phyloP scores from a whole-genome alignment of 1,140 invertebrate species.

The Temnothorax longispinosus region DNA sequence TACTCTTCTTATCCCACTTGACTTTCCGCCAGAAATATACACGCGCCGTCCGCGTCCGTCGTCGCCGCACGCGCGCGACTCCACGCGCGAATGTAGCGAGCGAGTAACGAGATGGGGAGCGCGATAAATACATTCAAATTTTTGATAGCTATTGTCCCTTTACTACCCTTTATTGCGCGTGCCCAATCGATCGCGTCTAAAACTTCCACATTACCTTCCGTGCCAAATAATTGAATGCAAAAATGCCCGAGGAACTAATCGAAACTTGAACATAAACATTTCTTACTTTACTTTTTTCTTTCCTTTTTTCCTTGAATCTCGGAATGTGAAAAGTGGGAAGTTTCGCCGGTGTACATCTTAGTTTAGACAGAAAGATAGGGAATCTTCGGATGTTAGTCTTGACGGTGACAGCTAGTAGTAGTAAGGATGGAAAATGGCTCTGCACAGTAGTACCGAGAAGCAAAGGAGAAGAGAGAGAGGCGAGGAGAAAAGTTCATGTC shows the following conservation, averaged over 20 bases:
- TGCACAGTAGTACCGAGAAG: conserved; percentile 20
- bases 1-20: conserved; percentile 55
- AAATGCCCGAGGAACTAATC: not conserved
- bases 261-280: not conserved
- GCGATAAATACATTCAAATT: conserved; percentile 20
- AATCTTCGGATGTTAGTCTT: conserved; percentile 13
- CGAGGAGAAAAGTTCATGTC: conserved; percentile 44
- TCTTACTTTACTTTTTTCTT: not conserved
- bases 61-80: conserved; percentile 17
- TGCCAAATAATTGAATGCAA: not conserved
- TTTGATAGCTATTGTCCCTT: not conserved
- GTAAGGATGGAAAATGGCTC: conserved; percentile 40
- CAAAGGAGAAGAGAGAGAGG: not conserved
- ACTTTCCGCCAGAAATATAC: conserved; percentile 57
- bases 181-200: not conserved
- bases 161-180: too few relatives aligned
- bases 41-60: conserved; percentile 16
- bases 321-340: not conserved
- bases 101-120: not conserved
- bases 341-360: not conserved
- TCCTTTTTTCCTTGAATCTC: not conserved
- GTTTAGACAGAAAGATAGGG: conserved; percentile 8
- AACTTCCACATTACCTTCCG: not conserved
- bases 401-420: conserved; percentile 25
- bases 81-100: not conserved